These are phyloP conservation scores for Philonicus albiceps DNA, from an alignment of 2,888 invertebrate genomes.

Conservation along the genomic window DNA sequence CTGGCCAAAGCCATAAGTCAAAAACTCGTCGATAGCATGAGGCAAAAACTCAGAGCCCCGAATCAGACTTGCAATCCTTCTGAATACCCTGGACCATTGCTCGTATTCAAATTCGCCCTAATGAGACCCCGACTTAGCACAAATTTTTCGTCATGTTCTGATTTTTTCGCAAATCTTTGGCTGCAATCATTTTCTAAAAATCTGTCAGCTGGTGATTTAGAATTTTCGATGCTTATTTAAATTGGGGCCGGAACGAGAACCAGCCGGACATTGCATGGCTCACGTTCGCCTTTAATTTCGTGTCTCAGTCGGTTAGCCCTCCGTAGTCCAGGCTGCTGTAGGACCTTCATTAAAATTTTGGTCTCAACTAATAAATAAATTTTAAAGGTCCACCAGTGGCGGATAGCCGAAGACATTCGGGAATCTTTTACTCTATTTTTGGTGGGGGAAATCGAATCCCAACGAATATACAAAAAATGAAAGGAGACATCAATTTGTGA, in stretches of 20 bases:
- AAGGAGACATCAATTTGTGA: constrained; percentile 47
- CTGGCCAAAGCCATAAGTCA: constrained; percentile 21
- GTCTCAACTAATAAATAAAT: constrained; percentile 60
- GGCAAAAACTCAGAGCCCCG: neutral
- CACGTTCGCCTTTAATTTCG: constrained; percentile 23
- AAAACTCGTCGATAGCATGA: constrained; percentile 20
- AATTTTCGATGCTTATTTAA: constrained; percentile 64
- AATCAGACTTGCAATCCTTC: neutral
- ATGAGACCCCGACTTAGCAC: constrained; percentile 1
- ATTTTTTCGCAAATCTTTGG: constrained; percentile 19
- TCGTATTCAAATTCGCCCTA: constrained; percentile 35
- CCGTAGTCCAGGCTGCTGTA: neutral
- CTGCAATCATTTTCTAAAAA: constrained; percentile 43
- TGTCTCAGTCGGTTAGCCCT: neutral
- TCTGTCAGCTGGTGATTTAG: constrained; percentile 60
- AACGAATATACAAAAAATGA: constrained; percentile 17
- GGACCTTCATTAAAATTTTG: constrained; percentile 61
- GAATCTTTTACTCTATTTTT: neutral
- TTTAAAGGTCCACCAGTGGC: constrained; percentile 45
- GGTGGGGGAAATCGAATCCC: neutral
- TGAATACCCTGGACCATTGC: neutral
- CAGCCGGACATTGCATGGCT: neutral
- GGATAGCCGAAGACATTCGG: neutral
- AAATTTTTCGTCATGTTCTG: constrained; percentile 23
- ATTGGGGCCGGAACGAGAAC: constrained; percentile 55